Base-by-base conservation (phyloP, 2,113 vertebrate species). In the Prunella himalayana region DNA sequence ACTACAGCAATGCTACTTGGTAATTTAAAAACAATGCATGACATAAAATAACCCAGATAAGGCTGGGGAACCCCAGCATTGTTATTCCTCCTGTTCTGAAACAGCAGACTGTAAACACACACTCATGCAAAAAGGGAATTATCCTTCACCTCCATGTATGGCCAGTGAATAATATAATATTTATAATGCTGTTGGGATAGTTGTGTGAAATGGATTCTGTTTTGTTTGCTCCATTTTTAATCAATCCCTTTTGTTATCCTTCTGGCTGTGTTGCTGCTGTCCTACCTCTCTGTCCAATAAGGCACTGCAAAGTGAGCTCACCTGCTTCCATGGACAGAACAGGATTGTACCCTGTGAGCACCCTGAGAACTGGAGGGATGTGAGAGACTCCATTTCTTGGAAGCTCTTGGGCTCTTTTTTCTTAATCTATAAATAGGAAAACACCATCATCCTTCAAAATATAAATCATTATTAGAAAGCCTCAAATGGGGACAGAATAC, bases 21-120 rank as follows among this genome's bases (percentile, higher is more conserved):
- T 49, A 75, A 90, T 94, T 88, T 86, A n/a, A 93, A 96, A 90
- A 68, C 79, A 57, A 81, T 77, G 53, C n/a, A 45, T 71, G 70
- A 65, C 69, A 56, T 72, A 81, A 92, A 93, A 96, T 71, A 92
- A 93, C 75, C 30, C 0, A 0, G 65, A 82, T 83, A 85, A 77
- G 82, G 39, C 64, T 42, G 44, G 50, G 75, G 37, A 91, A 69
- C 31, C 42, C 80, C 47, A 66, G 78, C 15, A 18, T 25, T 83
- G 47, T 47, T 82, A 60, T 86, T 71, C 73, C 22, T 77, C 39
- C 22, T 70, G 33, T 70, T 83, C 70, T 88, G 53, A 90, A 90
- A 71, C 41, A 1, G 8, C 69, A 61, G 28, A 70, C 51, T 41
- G 8, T 41, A 91, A 94, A 84, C n/a, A 92, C 10, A n/a, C 54